A percentile compares a stretch with the other conserved stretches of the same genome.
phyloP scores from a whole-genome alignment of 2,797 vertebrate species.

The Bradypodion ventrale region DNA sequence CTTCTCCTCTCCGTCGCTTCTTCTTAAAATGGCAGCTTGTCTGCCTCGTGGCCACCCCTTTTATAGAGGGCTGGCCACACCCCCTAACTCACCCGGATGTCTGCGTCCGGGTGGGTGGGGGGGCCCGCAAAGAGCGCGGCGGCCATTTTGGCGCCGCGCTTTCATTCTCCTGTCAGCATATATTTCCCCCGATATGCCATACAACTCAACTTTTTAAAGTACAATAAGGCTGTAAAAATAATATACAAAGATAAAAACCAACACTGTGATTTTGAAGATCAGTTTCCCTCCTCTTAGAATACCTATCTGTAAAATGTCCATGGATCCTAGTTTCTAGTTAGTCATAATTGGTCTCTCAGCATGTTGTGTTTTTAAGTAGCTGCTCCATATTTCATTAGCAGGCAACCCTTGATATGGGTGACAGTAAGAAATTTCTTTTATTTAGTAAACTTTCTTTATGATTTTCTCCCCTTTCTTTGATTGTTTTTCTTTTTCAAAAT shows the following conservation, averaged over 20 bases:
- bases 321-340: background rate
- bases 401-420: background rate
- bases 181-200: background rate
- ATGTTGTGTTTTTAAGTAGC: background rate
- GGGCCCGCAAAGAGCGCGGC: too few species aligned
- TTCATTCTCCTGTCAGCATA: background rate
- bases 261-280: background rate
- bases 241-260: background rate
- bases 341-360: background rate
- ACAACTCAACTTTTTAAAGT: background rate
- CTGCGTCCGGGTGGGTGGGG: too few species aligned
- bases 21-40: too few species aligned
- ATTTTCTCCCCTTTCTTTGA: rapidly evolving
- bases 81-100: too few species aligned
- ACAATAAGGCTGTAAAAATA: background rate
- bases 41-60: too few species aligned
- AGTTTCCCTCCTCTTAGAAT: background rate
- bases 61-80: too few species aligned
- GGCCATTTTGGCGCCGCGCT: too few species aligned
- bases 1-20: too few species aligned
- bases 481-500: background rate
- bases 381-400: constrained; percentile 22
- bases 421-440: constrained; percentile 1
- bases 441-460: background rate
- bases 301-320: background rate